These are phyloP conservation scores for Anoplolepis gracilipes DNA, from an alignment of 1,140 invertebrate genomes.

Conservation along the genomic window DNA sequence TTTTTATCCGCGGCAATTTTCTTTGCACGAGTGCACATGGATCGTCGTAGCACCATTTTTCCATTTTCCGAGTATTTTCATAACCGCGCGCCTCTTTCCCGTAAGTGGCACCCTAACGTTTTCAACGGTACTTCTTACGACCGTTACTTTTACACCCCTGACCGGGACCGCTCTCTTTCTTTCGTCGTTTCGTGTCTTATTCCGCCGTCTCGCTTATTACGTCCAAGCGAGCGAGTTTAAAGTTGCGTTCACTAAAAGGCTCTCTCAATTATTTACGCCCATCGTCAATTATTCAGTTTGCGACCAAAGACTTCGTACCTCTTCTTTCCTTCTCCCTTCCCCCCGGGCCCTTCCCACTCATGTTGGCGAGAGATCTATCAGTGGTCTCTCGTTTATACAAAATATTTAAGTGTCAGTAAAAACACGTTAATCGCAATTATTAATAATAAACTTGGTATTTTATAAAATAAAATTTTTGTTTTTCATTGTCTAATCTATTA, in stretches of 20 bases:
- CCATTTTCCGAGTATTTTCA: slow-evolving; percentile 68
- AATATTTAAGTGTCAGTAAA: background rate
- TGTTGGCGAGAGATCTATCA: background rate
- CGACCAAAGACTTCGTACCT: slow-evolving; percentile 59
- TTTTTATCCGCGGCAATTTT: slow-evolving; percentile 38
- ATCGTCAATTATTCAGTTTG: slow-evolving; percentile 70
- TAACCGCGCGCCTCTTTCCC: slow-evolving; percentile 47
- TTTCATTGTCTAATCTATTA: background rate
- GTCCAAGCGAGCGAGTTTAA: slow-evolving; percentile 58
- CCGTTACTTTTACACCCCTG: slow-evolving; percentile 64
- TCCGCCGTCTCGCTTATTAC: slow-evolving; percentile 56
- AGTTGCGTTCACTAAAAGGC: slow-evolving; percentile 68
- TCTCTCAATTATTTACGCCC: slow-evolving; percentile 73
- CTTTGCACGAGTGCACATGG: background rate
- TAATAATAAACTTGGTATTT: background rate
- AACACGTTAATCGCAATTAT: slow-evolving; percentile 22
- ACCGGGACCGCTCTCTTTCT: slow-evolving; percentile 20
- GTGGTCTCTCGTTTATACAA: background rate
- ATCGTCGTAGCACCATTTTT: background rate
- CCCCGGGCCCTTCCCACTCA: background rate
- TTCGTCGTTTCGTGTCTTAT: slow-evolving; percentile 50
- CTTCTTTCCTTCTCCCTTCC: too few relatives aligned
- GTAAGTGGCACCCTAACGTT: slow-evolving; percentile 51
- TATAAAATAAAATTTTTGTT: background rate
- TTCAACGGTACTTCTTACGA: slow-evolving; percentile 34